Evolutionary conservation across 2,797 vertebrate genomes (phyloP), one percentile per base, ranked within the genome.

Genomic region (Poeciliopsis paucimaculata): DNA sequence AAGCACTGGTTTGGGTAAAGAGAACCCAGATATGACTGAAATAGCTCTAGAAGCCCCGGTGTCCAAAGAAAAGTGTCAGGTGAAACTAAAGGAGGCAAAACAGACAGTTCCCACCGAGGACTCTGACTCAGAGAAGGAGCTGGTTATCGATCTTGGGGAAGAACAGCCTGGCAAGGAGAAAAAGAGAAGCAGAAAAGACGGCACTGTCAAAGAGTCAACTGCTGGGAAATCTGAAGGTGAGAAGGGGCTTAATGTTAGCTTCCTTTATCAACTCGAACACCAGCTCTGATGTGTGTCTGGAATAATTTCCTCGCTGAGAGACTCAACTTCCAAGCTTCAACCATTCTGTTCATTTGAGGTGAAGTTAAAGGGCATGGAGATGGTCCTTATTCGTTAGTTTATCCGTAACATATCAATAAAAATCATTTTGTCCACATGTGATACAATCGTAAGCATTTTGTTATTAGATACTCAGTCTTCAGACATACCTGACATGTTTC

Each of bases 71-170:
- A 98, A 97, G 84, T 84, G 82, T 81, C 97, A 96, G 89, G 90
- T 92, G 3, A 97, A 97, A 90, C 43, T 16, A 46, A 97, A 98
- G 60, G 97, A 97, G 86, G 90, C 88, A 6, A 97, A 96, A 88
- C 96, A 96, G 72, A 92, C 96, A 5, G 92, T 94, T 1, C 94
- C 97, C 13, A 83, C 88, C 26, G 94, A 96, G 89, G 98, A 99
- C 94, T 99, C 98, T 0, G 98, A 99, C 92, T 99, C 98, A 0
- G 98, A 99, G 92, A 97, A 97, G 12, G 98, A 99, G 92, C 95
- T 99, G 53, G 98, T 99, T 80, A 99, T 99, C 75, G 98, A 99
- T 86, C 95, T 99, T 0, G 98, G 98, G 79, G 98, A 99, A 77
- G 98, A 99, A 84, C 97, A 96, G 72, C 95, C 96, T 73, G 93